phyloP scores from a whole-genome alignment of 30 jellyfish, hydroid and myxozoan species.

The Clytia hemisphaerica region DNA sequence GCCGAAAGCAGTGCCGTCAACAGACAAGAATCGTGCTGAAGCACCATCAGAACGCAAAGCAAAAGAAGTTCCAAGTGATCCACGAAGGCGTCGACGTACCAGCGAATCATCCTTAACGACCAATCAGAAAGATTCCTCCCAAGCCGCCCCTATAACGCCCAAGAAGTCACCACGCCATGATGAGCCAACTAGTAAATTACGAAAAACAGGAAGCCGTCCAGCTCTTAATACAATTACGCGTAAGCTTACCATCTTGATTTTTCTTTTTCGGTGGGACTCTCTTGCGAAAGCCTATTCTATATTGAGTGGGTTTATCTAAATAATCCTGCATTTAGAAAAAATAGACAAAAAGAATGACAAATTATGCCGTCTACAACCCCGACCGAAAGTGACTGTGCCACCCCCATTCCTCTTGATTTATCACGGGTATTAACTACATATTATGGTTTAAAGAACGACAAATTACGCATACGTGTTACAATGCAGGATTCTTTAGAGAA shows the following conservation, averaged over 20 bases:
- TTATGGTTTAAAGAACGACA: too few species aligned
- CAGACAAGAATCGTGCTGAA: too few species aligned
- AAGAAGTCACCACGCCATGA: conserved; percentile 13
- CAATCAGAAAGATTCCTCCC: neutral
- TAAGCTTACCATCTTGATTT: neutral
- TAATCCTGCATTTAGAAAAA: neutral
- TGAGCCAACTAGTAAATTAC: conserved; percentile 21
- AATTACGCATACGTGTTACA: too few species aligned
- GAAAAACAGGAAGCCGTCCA: neutral
- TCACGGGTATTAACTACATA: too few species aligned
- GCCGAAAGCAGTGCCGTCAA: too few species aligned
- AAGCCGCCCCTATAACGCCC: neutral
- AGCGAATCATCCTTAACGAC: conserved; percentile 18
- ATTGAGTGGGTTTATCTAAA: neutral
- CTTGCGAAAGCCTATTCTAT: neutral
- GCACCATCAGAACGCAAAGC: conserved; percentile 2
- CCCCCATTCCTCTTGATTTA: too few species aligned
- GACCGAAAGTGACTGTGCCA: too few species aligned
- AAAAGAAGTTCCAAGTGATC: conserved; percentile 70
- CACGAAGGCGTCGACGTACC: conserved; percentile 63
- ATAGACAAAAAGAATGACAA: too few species aligned
- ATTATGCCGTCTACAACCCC: too few species aligned
- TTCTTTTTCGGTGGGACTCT: neutral
- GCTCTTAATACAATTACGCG: neutral
- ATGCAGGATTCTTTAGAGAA: too few species aligned